These are phyloP conservation scores for Ictidomys tridecemlineatus DNA, from an alignment of 2,113 vertebrate species.

Conservation along the genomic window DNA sequence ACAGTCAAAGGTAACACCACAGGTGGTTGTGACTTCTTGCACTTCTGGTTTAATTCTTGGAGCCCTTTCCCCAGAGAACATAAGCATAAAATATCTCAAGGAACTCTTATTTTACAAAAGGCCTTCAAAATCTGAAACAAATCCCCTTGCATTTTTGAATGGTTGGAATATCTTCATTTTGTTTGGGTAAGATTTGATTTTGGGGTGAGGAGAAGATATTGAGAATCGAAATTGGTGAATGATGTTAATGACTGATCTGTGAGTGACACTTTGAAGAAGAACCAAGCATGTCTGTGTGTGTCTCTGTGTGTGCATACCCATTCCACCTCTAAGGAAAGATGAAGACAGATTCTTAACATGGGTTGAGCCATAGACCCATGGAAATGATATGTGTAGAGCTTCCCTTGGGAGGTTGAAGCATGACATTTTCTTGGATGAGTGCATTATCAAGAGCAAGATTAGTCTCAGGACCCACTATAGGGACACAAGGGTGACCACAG, in stretches of 20 bases:
- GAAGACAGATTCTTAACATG: background rate
- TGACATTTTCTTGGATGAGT: slow-evolving; percentile 49
- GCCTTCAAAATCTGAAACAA: background rate
- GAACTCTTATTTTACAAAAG: background rate
- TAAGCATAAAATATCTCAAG: background rate
- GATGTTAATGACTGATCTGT: background rate
- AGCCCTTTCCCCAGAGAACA: background rate
- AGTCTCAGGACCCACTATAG: background rate
- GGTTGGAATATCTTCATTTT: background rate
- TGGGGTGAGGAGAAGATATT: background rate
- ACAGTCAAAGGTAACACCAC: background rate
- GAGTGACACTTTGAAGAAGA: background rate
- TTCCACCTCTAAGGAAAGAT: background rate
- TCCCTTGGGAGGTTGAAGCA: background rate
- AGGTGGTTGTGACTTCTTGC: background rate
- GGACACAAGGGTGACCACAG: too few relatives aligned
- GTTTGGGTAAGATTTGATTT: background rate
- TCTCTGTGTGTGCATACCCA: background rate
- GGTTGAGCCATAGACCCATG: background rate
- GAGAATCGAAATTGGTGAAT: slow-evolving; percentile 20
- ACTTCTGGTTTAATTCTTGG: background rate
- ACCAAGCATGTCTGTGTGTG: background rate
- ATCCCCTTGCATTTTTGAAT: background rate
- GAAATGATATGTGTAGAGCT: background rate
- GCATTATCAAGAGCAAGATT: background rate